Evolutionary conservation across 2,888 invertebrate genomes (phyloP).

Genomic region (Pardosa pseudoannulata): DNA sequence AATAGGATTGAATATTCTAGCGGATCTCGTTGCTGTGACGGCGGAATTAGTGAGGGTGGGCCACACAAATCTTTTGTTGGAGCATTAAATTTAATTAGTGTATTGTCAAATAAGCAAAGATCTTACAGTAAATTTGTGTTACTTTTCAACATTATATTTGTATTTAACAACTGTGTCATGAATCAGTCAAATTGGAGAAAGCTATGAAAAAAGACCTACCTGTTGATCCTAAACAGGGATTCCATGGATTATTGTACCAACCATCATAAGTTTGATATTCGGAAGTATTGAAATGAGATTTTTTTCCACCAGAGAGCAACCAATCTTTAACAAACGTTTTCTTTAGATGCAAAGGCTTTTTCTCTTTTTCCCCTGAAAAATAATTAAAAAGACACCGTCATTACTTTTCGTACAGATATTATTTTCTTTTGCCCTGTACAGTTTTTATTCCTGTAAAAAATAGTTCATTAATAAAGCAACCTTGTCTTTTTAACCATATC

Average conservation of each 20-base stretch:
- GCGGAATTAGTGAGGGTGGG: too few species aligned
- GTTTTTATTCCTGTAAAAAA: background rate
- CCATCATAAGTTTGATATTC: conserved; percentile 79
- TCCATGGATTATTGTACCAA: conserved; percentile 79
- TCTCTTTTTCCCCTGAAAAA: background rate
- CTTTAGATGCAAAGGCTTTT: background rate
- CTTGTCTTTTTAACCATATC: background rate
- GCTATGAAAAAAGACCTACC: conserved; percentile 77
- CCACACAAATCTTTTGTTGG: too few species aligned
- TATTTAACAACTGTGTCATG: too few species aligned
- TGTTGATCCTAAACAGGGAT: conserved; percentile 79
- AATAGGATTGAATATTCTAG: too few species aligned
- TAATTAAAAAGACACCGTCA: background rate
- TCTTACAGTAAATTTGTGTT: too few species aligned
- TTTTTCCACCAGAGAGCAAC: too few species aligned
- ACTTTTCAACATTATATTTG: too few species aligned
- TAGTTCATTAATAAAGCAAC: background rate
- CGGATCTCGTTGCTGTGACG: too few species aligned
- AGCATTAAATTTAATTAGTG: too few species aligned
- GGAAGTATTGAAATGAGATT: background rate
- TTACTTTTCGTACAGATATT: background rate
- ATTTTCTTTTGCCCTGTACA: background rate
- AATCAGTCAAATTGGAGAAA: too few species aligned
- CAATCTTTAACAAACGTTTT: too few species aligned
- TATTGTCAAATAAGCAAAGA: too few species aligned